A percentile compares a stretch with the other conserved stretches of the same genome.
These are phyloP conservation scores for Acrobasis consociella DNA, from an alignment of 2,888 invertebrate species.

Conservation along the genomic window DNA sequence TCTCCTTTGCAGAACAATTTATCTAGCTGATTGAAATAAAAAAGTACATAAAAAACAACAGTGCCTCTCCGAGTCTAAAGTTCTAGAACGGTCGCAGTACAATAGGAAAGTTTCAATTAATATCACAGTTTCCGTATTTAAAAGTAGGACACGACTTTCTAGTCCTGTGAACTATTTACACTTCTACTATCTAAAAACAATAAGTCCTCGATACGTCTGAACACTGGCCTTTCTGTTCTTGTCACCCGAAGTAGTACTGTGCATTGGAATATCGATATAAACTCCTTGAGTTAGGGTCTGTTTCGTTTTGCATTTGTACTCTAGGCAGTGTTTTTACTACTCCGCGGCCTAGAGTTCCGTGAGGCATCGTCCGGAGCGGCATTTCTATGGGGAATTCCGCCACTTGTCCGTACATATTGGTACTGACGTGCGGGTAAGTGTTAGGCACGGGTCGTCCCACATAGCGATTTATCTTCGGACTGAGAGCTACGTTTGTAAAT, in stretches of 20 bases:
- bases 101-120: slow-evolving; percentile 78
- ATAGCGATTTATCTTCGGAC: slow-evolving; percentile 77
- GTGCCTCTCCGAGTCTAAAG: slow-evolving; percentile 55
- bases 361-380: slow-evolving; percentile 77
- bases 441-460: slow-evolving; percentile 76
- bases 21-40: background rate
- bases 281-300: slow-evolving; percentile 83
- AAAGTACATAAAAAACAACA: slow-evolving; percentile 11
- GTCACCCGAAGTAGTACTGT: slow-evolving; percentile 91
- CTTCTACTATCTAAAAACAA: slow-evolving; percentile 80
- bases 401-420: slow-evolving; percentile 80
- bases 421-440: slow-evolving; percentile 76
- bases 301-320: slow-evolving; percentile 76
- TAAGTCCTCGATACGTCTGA: slow-evolving; percentile 81
- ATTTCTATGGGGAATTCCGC: slow-evolving; percentile 80
- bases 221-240: slow-evolving; percentile 80
- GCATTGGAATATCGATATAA: slow-evolving; percentile 85
- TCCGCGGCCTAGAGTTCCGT: slow-evolving; percentile 72
- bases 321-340: slow-evolving; percentile 74
- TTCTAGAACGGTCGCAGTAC: slow-evolving; percentile 58
- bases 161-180: slow-evolving; percentile 56
- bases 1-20: too few species aligned
- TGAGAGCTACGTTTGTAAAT: slow-evolving; percentile 69
- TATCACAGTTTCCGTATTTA: slow-evolving; percentile 81
- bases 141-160: slow-evolving; percentile 74